Conservation (phyloP, 2,888 invertebrate species). For the Fissipunctia ypsillon region DNA sequence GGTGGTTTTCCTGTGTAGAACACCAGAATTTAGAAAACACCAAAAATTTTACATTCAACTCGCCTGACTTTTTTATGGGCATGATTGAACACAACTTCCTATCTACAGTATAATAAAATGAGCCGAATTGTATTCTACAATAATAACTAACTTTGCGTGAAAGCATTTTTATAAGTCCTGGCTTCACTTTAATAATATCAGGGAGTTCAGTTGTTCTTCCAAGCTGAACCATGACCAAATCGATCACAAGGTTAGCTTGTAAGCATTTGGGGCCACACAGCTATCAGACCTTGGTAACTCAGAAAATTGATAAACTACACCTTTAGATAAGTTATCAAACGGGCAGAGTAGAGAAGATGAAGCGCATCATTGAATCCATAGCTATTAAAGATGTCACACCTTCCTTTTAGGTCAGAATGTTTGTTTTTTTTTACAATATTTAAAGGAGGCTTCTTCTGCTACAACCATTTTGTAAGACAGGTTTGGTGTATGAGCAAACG, state of each 20-base stretch:
- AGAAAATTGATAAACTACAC: background rate
- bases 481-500: slow-evolving; percentile 18
- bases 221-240: slow-evolving; percentile 4
- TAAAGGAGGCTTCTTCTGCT: slow-evolving; percentile 10
- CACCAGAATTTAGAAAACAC: background rate
- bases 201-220: background rate
- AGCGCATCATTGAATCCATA: background rate
- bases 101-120: background rate
- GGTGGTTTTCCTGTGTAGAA: slow-evolving; percentile 92
- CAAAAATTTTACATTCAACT: background rate
- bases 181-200: background rate
- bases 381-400: background rate
- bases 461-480: slow-evolving; percentile 22
- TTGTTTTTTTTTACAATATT: background rate
- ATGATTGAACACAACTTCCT: slow-evolving; percentile 6
- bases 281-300: slow-evolving; percentile 11
- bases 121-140: background rate
- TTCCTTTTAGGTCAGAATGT: background rate
- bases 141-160: background rate
- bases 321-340: background rate
- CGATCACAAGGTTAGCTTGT: background rate
- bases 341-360: background rate
- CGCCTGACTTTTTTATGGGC: background rate
- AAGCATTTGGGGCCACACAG: background rate
- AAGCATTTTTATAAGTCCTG: background rate